A percentile compares a stretch with the other conserved stretches of the same genome.
Conservation (phyloP, 2,797 vertebrate genomes). For the Vireo griseus region DNA sequence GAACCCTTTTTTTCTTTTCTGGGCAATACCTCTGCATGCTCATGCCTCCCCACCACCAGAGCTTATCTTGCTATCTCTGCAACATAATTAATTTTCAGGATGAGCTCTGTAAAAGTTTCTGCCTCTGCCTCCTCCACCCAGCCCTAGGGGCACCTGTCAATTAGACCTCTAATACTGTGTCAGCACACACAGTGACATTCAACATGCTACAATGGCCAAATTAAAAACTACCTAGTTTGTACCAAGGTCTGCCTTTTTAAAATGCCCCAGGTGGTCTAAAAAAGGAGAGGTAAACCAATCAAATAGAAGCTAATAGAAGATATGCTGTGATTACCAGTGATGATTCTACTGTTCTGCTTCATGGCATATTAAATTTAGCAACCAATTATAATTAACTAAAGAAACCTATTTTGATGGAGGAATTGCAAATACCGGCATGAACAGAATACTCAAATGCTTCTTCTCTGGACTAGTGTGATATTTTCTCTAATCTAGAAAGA, state of each 20-base stretch:
- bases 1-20: not conserved
- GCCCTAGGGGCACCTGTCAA: not conserved
- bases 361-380: not conserved
- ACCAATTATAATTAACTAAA: not conserved
- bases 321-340: not conserved
- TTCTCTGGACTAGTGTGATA: not conserved
- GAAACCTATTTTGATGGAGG: not conserved
- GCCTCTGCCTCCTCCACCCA: not conserved
- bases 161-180: not conserved
- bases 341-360: not conserved
- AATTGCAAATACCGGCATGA: not conserved
- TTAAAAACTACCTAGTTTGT: not conserved
- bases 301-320: not conserved
- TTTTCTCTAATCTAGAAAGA: not conserved
- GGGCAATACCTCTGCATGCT: not conserved
- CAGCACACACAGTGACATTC: not conserved
- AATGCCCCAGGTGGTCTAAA: not conserved
- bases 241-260: not conserved
- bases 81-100: not conserved
- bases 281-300: not conserved
- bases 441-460: accelerated
- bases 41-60: not conserved
- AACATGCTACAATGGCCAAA: not conserved
- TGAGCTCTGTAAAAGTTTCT: not conserved
- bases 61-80: not conserved